Evolutionary conservation across 2,113 vertebrate species (phyloP).

Genomic region (Laticauda colubrina): DNA sequence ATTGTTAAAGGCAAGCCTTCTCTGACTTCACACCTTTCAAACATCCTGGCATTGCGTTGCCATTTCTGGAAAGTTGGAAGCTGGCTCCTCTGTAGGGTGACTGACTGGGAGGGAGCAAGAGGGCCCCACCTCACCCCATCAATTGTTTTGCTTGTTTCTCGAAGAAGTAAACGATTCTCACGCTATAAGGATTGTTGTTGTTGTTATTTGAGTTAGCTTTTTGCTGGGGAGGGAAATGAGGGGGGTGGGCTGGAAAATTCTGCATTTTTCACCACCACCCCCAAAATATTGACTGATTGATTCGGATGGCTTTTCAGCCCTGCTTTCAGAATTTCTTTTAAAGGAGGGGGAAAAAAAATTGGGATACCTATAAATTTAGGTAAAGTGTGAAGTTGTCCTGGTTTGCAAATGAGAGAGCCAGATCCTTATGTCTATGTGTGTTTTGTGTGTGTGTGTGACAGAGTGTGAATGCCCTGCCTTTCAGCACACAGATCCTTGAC

Average conservation of each 20-base stretch:
- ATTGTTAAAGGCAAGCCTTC: background rate
- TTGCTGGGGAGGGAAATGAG: background rate
- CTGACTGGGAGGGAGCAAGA: background rate
- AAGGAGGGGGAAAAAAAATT: background rate
- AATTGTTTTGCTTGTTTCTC: background rate
- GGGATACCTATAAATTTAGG: background rate
- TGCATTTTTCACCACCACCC: background rate
- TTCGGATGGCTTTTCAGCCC: background rate
- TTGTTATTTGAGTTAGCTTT: background rate
- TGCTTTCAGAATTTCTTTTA: background rate
- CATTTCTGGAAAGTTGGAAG: background rate
- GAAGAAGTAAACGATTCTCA: background rate
- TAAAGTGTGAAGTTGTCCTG: background rate
- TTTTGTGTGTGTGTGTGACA: background rate
- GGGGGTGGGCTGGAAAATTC: background rate
- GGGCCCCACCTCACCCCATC: accelerated
- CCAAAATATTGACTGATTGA: background rate
- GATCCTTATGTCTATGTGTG: background rate
- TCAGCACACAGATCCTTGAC: background rate
- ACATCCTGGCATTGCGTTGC: background rate
- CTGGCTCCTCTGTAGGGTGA: background rate
- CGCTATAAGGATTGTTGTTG: background rate
- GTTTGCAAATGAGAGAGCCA: background rate
- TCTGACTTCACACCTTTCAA: background rate
- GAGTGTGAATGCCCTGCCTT: background rate